Conservation (phyloP, 2,797 vertebrate species). For the Limnodromus scolopaceus region DNA sequence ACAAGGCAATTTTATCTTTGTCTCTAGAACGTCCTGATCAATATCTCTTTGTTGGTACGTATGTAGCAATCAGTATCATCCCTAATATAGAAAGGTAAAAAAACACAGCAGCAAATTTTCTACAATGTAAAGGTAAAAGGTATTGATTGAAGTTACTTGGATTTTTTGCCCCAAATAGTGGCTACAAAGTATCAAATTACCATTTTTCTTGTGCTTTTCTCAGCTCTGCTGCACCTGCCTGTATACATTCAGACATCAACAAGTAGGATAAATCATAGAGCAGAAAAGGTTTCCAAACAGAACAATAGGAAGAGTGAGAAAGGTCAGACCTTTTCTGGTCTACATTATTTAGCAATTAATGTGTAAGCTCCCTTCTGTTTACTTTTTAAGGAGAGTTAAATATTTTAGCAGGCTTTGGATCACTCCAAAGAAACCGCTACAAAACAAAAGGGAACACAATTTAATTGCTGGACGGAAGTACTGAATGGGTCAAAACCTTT, state of each 20-base stretch:
- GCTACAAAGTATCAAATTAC: background rate
- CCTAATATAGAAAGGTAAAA: background rate
- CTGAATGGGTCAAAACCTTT: background rate
- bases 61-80: background rate
- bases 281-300: background rate
- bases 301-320: background rate
- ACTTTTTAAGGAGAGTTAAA: background rate
- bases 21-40: background rate
- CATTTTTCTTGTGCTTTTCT: background rate
- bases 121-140: background rate
- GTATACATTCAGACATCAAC: background rate
- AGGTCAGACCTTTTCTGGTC: background rate
- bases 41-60: background rate
- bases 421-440: background rate
- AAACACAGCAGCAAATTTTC: background rate
- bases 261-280: background rate
- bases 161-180: background rate
- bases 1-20: background rate
- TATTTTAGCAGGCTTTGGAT: background rate
- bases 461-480: background rate
- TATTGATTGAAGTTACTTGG: conserved; percentile 20
- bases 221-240: background rate
- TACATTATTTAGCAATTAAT: background rate
- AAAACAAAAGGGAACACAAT: background rate
- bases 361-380: background rate